phyloP scores from a whole-genome alignment of 2,888 invertebrate species.

The Reticulitermes lucifugus region DNA sequence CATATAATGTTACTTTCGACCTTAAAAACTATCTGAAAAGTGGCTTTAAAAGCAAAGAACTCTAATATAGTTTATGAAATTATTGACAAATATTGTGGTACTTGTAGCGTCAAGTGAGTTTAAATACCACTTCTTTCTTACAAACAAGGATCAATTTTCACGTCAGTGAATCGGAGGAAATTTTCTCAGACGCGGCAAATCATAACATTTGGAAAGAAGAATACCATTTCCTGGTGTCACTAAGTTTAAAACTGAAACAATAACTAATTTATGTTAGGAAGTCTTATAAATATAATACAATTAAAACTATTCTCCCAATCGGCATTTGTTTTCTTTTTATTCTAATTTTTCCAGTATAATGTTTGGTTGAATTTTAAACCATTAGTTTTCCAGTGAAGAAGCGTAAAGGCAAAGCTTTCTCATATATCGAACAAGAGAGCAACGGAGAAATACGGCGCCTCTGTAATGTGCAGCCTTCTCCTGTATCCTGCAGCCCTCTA shows the following conservation, averaged over 20 bases:
- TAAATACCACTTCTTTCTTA: neutral
- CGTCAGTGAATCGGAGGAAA: neutral
- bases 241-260: neutral
- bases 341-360: neutral
- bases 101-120: neutral
- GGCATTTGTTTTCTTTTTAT: neutral
- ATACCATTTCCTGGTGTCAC: neutral
- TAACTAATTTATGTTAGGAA: neutral
- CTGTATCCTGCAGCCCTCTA: neutral
- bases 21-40: too few relatives aligned
- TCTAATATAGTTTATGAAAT: neutral
- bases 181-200: neutral
- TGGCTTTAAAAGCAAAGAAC: neutral
- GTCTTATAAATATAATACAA: neutral
- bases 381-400: conserved; percentile 2
- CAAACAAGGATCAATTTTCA: neutral
- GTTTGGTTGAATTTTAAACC: neutral
- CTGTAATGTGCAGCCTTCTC: neutral
- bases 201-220: neutral
- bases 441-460: neutral
- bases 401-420: neutral
- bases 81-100: neutral
- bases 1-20: too few relatives aligned
- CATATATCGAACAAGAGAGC: neutral
- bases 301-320: neutral